phyloP scores from a whole-genome alignment of 2,797 vertebrate species.

The Pantherophis vulpinus region DNA sequence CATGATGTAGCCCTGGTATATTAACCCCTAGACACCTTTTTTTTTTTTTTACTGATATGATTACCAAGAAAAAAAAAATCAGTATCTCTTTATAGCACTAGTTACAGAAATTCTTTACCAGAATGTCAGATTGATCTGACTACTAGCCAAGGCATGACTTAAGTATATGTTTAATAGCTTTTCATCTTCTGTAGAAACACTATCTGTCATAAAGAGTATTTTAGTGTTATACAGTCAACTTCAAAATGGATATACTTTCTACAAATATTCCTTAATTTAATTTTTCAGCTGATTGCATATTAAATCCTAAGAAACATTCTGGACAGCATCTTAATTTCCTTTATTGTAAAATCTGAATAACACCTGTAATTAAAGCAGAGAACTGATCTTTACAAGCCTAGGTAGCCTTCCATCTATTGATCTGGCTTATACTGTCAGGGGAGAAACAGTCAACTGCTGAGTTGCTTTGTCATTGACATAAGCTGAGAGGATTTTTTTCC shows the following conservation, averaged over 20 bases:
- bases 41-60: constrained; percentile 4
- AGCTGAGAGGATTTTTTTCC: constrained; percentile 70
- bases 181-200: constrained; percentile 6
- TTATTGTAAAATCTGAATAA: constrained; percentile 51
- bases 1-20: neutral
- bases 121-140: neutral
- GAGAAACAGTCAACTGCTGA: constrained; percentile 76
- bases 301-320: constrained; percentile 23
- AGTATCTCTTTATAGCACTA: constrained; percentile 14
- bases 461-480: constrained; percentile 80
- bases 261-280: constrained; percentile 19
- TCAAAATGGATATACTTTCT: constrained; percentile 5
- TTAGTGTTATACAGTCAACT: neutral
- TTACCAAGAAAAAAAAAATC: neutral
- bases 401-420: constrained; percentile 79
- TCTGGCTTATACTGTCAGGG: constrained; percentile 80
- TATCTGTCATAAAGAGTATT: neutral
- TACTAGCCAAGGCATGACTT: neutral
- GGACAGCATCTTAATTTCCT: constrained; percentile 45
- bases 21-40: neutral
- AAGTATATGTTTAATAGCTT: neutral
- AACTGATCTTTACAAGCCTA: constrained; percentile 68
- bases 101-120: neutral
- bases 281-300: constrained; percentile 49
- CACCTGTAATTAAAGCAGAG: constrained; percentile 80